These are phyloP conservation scores for Pocillopora meandrina DNA, from an alignment of 92 coral and sea anemone species.

Conservation along the genomic window DNA sequence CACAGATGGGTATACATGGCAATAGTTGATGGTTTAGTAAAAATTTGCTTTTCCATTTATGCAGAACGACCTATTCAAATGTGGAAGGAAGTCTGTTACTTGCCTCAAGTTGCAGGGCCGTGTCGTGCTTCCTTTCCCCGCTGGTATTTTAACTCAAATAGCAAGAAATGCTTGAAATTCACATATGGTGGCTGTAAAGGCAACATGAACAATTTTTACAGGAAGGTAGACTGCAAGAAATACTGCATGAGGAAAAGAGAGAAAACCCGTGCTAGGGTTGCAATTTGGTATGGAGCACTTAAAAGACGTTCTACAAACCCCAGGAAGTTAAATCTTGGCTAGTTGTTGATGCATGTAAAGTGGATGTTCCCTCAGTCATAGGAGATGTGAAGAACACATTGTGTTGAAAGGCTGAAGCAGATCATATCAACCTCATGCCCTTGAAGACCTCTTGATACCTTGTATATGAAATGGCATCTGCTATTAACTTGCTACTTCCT, in stretches of 20 bases:
- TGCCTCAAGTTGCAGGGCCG: conserved; percentile 55
- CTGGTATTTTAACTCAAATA: conserved; percentile 83
- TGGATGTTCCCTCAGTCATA: neutral
- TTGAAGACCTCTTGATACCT: no score
- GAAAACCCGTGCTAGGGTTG: conserved; percentile 42
- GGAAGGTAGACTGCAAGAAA: conserved; percentile 73
- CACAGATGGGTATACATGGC: neutral
- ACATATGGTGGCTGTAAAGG: conserved; percentile 85
- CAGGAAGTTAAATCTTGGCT: conserved; percentile 3
- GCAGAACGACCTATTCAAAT: conserved; percentile 27
- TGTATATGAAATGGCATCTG: no score
- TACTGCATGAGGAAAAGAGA: conserved; percentile 70
- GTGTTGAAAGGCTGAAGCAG: neutral
- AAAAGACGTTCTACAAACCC: conserved; percentile 3
- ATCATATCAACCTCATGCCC: neutral
- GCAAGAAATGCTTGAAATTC: conserved; percentile 75
- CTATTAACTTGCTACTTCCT: no score
- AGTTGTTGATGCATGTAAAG: neutral
- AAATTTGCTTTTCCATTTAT: conserved; percentile 25
- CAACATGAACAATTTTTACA: conserved; percentile 85
- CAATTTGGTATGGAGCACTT: conserved; percentile 10
- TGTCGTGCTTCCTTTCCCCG: conserved; percentile 79
- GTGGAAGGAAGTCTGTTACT: conserved; percentile 53
- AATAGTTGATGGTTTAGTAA: conserved; percentile 10
- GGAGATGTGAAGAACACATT: neutral